Conservation (phyloP, 2,113 vertebrate genomes). For the Ceuthmochares aereus region DNA sequence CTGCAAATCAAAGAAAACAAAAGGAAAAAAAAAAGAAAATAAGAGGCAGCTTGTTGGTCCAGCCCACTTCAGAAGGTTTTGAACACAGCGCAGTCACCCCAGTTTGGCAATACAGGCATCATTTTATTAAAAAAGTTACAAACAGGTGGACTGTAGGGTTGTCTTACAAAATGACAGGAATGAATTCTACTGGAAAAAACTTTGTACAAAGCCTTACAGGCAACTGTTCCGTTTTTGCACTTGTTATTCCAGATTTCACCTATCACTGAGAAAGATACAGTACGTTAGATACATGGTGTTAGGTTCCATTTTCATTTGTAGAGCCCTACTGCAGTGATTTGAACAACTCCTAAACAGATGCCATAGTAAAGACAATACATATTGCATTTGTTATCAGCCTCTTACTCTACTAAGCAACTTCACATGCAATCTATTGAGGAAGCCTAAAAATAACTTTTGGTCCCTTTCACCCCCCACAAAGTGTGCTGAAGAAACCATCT, state of each 20-base stretch:
- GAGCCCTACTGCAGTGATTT: conserved; percentile 81
- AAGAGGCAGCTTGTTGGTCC: background rate
- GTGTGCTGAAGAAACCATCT: conserved; percentile 79
- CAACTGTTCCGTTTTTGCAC: conserved; percentile 77
- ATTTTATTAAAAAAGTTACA: conserved; percentile 88
- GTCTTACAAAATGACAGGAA: conserved; percentile 85
- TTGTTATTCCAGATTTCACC: conserved; percentile 77
- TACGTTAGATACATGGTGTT: conserved; percentile 77
- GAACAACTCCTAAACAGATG: conserved; percentile 80
- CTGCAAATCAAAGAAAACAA: background rate
- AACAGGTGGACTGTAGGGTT: conserved; percentile 81
- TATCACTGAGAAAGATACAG: conserved; percentile 79
- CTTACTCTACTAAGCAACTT: conserved; percentile 79
- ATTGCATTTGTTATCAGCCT: conserved; percentile 76
- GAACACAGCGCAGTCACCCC: conserved; percentile 51
- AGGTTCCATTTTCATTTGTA: conserved; percentile 75
- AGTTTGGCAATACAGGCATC: conserved; percentile 82
- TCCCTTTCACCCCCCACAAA: conserved; percentile 78
- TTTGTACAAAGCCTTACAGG: conserved; percentile 82
- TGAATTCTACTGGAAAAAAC: conserved; percentile 78
- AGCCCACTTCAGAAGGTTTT: background rate
- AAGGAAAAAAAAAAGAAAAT: too few species aligned
- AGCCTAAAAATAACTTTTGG: conserved; percentile 79
- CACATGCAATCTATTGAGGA: conserved; percentile 78
- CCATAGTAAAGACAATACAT: conserved; percentile 77